Conservation (phyloP, 2,113 vertebrate species). For the Calonectris borealis region DNA sequence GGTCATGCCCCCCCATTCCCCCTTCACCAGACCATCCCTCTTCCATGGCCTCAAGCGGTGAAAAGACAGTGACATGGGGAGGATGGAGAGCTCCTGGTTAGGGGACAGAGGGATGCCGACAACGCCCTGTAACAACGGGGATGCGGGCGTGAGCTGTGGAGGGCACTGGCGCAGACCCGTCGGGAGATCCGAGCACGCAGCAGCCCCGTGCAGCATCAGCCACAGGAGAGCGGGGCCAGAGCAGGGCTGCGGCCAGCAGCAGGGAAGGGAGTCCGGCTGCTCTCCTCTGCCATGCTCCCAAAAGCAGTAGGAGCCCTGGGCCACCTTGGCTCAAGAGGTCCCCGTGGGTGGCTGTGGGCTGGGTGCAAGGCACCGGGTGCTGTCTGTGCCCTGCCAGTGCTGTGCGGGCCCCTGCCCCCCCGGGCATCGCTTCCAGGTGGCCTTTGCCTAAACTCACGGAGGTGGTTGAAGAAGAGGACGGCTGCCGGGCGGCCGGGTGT, state of each 20-base stretch:
- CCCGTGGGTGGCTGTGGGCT: accelerated
- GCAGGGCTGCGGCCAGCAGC: accelerated
- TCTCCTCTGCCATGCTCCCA: neutral
- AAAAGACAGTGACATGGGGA: neutral
- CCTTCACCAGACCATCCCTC: neutral
- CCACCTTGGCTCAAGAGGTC: neutral
- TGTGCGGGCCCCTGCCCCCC: neutral
- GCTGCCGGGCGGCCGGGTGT: neutral
- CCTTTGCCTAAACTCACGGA: neutral
- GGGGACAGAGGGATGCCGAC: neutral
- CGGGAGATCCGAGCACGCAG: accelerated
- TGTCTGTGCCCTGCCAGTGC: neutral
- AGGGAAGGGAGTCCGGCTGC: neutral
- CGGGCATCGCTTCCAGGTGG: accelerated
- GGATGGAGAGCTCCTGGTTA: neutral
- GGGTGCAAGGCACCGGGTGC: too few species aligned
- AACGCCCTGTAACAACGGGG: neutral
- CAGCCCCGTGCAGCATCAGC: neutral
- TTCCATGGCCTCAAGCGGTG: neutral
- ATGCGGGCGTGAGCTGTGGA: accelerated
- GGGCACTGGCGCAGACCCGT: accelerated
- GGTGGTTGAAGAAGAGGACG: neutral
- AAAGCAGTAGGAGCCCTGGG: neutral
- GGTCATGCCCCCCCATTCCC: accelerated
- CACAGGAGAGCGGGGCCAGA: accelerated